Percentiles rank a stretch among this genome's conserved stretches.
These are phyloP conservation scores for Epizoanthus stellaris DNA, from an alignment of 92 coral and sea anemone genomes.

Conservation along the genomic window DNA sequence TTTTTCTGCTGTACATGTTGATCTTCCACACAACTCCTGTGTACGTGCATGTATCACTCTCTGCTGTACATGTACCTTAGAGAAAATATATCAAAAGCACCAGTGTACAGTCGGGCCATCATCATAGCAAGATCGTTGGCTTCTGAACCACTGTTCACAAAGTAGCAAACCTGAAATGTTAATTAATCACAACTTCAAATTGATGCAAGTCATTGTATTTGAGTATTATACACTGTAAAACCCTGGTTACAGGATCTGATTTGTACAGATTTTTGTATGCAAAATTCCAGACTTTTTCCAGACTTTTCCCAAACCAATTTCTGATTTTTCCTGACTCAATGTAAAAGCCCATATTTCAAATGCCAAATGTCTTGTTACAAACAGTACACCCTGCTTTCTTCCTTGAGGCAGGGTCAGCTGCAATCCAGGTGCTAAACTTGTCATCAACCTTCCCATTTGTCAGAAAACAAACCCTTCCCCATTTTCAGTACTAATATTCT, in stretches of 20 bases:
- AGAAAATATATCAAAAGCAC: slow-evolving; percentile 86
- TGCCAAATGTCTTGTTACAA: slow-evolving; percentile 25
- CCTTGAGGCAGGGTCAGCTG: slow-evolving; percentile 43
- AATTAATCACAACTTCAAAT: background rate
- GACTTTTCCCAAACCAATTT: too few relatives aligned
- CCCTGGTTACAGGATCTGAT: too few relatives aligned
- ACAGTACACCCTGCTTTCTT: slow-evolving; percentile 36
- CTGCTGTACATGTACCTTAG: slow-evolving; percentile 60
- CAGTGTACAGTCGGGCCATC: slow-evolving; percentile 94
- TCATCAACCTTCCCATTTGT: slow-evolving; percentile 16
- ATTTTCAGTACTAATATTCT: too few relatives aligned
- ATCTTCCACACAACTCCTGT: background rate
- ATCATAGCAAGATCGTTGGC: slow-evolving; percentile 95
- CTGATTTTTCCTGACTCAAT: too few relatives aligned
- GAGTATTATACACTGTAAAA: background rate
- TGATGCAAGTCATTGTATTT: background rate
- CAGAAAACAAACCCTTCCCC: too few relatives aligned
- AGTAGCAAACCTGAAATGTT: slow-evolving; percentile 79
- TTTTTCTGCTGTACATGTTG: background rate
- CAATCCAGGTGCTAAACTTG: slow-evolving; percentile 42
- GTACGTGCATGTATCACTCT: too few relatives aligned
- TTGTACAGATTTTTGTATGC: too few relatives aligned
- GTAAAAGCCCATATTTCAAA: slow-evolving; percentile 1
- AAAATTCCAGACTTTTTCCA: too few relatives aligned
- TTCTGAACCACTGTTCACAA: slow-evolving; percentile 97